Evolutionary conservation across 2,888 invertebrate species (phyloP).

Genomic region (Macrosiphum euphorbiae): DNA sequence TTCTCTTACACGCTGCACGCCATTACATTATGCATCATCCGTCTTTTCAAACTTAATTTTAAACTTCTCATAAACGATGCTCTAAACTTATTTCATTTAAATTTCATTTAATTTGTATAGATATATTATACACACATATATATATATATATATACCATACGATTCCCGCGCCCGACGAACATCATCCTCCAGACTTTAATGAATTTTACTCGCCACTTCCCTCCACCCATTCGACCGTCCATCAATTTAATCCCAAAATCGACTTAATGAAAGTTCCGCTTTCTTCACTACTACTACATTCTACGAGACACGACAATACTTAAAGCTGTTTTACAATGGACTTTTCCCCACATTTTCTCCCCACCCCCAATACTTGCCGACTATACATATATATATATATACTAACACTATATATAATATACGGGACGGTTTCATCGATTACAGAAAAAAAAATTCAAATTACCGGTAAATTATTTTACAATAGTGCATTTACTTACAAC

Average conservation of each 20-base stretch:
- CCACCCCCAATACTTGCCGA: neutral
- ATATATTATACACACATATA: constrained; percentile 6
- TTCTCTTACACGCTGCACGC: constrained; percentile 36
- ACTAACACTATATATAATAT: neutral
- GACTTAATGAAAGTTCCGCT: constrained; percentile 64
- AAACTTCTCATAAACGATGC: constrained; percentile 65
- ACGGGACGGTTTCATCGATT: constrained; percentile 1
- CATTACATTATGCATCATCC: constrained; percentile 61
- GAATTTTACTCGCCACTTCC: constrained; percentile 63
- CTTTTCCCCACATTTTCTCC: constrained; percentile 25
- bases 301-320: constrained; percentile 48
- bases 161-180: constrained; percentile 55
- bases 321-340: constrained; percentile 57
- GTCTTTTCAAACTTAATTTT: constrained; percentile 65
- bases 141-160: constrained; percentile 35
- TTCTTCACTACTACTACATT: constrained; percentile 44
- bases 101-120: constrained; percentile 64
- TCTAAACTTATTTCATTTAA: constrained; percentile 65
- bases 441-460: constrained; percentile 28
- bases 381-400: neutral
- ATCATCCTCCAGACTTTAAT: constrained; percentile 64
- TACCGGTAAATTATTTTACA: constrained; percentile 32
- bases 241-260: constrained; percentile 64
- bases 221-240: constrained; percentile 62
- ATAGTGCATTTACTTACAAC: neutral